Evolutionary conservation across 2,113 vertebrate species (phyloP).

Genomic region (Rissa tridactyla): DNA sequence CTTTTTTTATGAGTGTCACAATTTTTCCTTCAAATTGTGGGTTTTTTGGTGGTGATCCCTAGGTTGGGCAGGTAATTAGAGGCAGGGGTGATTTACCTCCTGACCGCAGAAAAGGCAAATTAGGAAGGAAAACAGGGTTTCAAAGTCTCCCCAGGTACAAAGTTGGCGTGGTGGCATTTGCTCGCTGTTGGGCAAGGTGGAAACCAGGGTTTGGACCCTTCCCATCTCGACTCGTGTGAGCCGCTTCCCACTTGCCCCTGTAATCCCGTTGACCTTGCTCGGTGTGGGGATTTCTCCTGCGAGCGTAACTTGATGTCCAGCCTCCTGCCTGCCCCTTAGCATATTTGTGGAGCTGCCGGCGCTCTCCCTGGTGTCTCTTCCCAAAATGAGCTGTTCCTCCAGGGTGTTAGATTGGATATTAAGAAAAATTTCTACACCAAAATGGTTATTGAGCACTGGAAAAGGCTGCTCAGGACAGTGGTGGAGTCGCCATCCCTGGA

Average conservation of each 20-base stretch:
- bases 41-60: fast-evolving
- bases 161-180: neutral
- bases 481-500: neutral
- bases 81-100: neutral
- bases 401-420: neutral
- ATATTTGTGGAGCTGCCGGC: neutral
- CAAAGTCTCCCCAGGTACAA: neutral
- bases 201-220: neutral
- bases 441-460: neutral
- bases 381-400: neutral
- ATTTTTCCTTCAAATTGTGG: neutral
- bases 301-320: neutral
- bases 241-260: neutral
- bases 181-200: neutral
- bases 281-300: neutral
- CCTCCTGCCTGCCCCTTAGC: neutral
- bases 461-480: neutral
- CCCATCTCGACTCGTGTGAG: neutral
- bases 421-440: neutral
- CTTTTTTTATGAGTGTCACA: neutral
- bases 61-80: fast-evolving
- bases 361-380: neutral
- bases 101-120: fast-evolving
- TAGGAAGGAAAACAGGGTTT: neutral
- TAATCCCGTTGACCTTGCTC: neutral